These are phyloP conservation scores for Rhinolophus ferrumequinum DNA, from an alignment of 2,113 vertebrate species.

Conservation along the genomic window DNA sequence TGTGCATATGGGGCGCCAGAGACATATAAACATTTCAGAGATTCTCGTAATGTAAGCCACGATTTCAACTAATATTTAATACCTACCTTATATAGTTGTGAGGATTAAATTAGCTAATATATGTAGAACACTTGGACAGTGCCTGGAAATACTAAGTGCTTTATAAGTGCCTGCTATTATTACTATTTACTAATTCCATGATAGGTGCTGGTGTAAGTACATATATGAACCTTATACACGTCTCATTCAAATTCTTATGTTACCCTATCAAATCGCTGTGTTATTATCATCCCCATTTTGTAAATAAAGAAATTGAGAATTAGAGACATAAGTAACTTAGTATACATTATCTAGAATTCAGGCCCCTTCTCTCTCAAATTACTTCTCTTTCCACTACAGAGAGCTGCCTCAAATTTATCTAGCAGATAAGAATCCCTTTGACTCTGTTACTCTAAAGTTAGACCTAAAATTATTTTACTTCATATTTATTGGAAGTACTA, in stretches of 20 bases:
- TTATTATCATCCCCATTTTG: not conserved
- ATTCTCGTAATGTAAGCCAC: not conserved
- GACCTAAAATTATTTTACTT: constrained; percentile 51
- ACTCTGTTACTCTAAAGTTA: constrained; percentile 34
- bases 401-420: constrained; percentile 21
- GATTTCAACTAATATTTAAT: not conserved
- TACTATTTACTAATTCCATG: not conserved
- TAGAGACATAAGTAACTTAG: not conserved
- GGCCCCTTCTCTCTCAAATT: not conserved
- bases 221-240: not conserved
- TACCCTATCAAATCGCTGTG: not conserved
- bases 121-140: not conserved
- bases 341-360: not conserved
- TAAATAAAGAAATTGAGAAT: not conserved
- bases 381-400: not conserved
- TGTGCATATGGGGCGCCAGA: not conserved
- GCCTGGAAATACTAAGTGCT: not conserved
- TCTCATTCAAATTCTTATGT: not conserved
- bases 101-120: not conserved
- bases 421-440: constrained; percentile 36
- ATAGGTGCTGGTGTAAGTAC: not conserved
- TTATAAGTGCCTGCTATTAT: not conserved
- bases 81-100: not conserved
- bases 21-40: not conserved
- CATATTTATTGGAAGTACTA: constrained; percentile 58